Evolutionary conservation across 2,797 vertebrate species (phyloP).

Genomic region (Enteromius treurensis): DNA sequence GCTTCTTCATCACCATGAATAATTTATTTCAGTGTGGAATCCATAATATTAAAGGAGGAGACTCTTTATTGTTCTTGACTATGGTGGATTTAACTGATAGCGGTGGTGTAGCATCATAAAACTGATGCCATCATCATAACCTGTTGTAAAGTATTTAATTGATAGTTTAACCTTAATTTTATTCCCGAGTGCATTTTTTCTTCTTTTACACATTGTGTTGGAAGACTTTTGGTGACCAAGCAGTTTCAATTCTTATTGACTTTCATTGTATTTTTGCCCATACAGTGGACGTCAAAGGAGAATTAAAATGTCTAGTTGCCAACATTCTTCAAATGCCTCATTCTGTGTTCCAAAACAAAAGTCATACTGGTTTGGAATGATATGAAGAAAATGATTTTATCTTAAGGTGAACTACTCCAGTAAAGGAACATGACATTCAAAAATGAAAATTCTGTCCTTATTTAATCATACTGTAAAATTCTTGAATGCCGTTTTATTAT

Average conservation of each 20-base stretch:
- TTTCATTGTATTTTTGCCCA: not conserved
- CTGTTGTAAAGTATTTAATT: not conserved
- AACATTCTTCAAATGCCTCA: not conserved
- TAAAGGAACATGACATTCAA: not conserved
- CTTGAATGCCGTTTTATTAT: not conserved
- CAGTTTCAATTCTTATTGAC: not conserved
- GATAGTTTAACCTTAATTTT: not conserved
- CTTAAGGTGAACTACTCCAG: not conserved
- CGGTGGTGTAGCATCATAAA: not conserved
- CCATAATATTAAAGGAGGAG: not conserved
- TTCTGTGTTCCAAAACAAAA: not conserved
- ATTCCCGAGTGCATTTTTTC: not conserved
- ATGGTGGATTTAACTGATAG: not conserved
- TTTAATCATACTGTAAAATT: not conserved
- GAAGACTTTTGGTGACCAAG: not conserved
- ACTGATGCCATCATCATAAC: not conserved
- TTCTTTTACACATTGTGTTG: not conserved
- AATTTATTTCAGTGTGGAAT: not conserved
- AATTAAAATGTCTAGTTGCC: not conserved
- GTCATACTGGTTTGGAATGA: not conserved
- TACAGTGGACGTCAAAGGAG: not conserved
- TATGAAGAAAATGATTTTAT: not conserved
- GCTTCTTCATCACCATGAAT: not conserved
- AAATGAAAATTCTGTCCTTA: not conserved
- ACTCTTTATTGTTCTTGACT: not conserved